Conservation (phyloP, 2,113 vertebrate genomes). For the Brevimyrus niger region DNA sequence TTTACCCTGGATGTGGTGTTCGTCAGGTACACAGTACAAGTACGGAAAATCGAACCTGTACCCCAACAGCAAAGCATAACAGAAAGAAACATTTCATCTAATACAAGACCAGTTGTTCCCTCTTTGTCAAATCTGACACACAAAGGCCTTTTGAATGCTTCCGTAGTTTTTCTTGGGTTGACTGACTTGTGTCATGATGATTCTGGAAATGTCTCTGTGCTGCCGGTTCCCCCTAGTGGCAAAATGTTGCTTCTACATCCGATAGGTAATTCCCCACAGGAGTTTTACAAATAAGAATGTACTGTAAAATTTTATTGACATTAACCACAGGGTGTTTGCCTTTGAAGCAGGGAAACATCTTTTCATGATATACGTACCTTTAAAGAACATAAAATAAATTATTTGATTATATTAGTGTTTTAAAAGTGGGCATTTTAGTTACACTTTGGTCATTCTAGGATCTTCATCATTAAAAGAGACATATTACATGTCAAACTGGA, state of each 20-base stretch:
- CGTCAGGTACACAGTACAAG: background rate
- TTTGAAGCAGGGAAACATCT: background rate
- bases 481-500: background rate
- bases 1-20: background rate
- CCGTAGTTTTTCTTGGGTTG: background rate
- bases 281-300: background rate
- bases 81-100: background rate
- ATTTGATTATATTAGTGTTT: background rate
- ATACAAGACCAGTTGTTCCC: background rate
- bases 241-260: background rate
- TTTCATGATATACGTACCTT: background rate
- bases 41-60: background rate
- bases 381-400: background rate
- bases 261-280: background rate
- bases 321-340: background rate
- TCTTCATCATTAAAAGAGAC: background rate
- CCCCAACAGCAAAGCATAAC: background rate
- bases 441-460: background rate
- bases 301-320: background rate
- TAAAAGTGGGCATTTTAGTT: background rate
- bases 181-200: background rate
- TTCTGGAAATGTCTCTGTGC: background rate
- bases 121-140: background rate
- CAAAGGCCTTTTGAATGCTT: background rate
- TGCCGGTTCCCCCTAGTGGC: constrained; percentile 19